Evolutionary conservation across 2,888 invertebrate genomes (phyloP), one percentile per base, ranked within the genome.

Genomic region (Heliconius sara): DNA sequence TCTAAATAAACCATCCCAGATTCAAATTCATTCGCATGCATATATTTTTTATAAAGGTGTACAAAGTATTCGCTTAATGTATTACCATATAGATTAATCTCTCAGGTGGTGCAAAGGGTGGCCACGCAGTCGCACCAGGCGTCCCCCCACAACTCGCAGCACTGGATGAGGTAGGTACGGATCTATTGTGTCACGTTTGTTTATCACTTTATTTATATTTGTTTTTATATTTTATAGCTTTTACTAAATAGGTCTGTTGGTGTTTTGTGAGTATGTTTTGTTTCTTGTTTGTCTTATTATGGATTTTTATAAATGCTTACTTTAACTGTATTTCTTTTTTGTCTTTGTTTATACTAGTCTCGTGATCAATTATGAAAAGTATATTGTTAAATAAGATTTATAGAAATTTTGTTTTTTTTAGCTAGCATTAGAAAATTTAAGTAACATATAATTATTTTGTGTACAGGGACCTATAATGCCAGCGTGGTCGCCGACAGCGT

Each of bases 111-210:
- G 83, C 95, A 95, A 86, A 91, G 95, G 90, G 95, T 95, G 85
- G 93, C 95, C 76, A 92, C 93, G 65, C 94, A 92, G 87, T 87
- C 93, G 68, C 93, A 93, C 88, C 88, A 88, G 87, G 89, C 93
- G 83, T 83, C 91, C 80, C 84, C 88, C 83, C 92, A 91, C 87
- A 87, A 89, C 88, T 83, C 89, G 82, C 93, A 93, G 85, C 94
- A 93, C 86, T 95, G 95, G 95, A 92, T 92, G 92, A 94, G 95
- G 95, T 95, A 92, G 90, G 92, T 90, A 88, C 87, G 87, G 84
- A 73, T 60, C 57, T 84, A 71, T 60, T 72, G 52, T 71, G 34
- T 22, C 57, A 57, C 6, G 27, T 70, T 39, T 60, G 7, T 75
- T 73, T 39, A n/a, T 60, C 60, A 25, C 16, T 73, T 34, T 60